phyloP scores from a whole-genome alignment of 2,888 invertebrate genomes.

The Chrysotoxum bicinctum region DNA sequence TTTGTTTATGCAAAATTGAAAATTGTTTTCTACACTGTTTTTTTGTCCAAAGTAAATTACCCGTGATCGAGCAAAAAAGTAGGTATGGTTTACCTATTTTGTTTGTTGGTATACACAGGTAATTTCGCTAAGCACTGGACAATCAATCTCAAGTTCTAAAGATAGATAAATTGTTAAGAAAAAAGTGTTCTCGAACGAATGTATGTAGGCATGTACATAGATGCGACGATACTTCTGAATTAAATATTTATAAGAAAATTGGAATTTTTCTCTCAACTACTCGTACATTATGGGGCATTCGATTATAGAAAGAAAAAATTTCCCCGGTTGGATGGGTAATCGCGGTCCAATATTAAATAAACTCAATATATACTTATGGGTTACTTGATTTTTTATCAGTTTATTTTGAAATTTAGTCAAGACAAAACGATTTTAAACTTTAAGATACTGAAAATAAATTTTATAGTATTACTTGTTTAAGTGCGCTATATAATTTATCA shows the following conservation, averaged over 20 bases:
- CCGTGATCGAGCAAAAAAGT: not conserved
- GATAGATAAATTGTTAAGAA: not conserved
- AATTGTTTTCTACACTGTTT: constrained; percentile 21
- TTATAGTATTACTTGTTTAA: not conserved
- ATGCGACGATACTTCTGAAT: constrained; percentile 15
- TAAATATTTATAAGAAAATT: constrained; percentile 60
- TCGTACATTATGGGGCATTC: constrained; percentile 42
- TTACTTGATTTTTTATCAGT: constrained; percentile 52
- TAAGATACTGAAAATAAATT: not conserved
- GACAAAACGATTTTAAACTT: constrained; percentile 35
- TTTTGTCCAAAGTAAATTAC: constrained; percentile 6
- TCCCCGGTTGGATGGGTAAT: constrained; percentile 56
- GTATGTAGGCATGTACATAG: not conserved
- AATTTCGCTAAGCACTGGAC: not conserved
- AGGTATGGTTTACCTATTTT: not conserved
- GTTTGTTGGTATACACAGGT: not conserved
- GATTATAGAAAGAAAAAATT: constrained; percentile 44
- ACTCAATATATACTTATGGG: constrained; percentile 58
- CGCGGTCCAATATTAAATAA: constrained; percentile 47
- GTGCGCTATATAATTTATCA: too few species aligned
- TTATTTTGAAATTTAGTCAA: constrained; percentile 44
- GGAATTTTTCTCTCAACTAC: constrained; percentile 42
- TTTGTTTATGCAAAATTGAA: constrained; percentile 35
- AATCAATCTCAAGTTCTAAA: constrained; percentile 9
- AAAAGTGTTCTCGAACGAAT: not conserved